Percentiles rank a stretch among this genome's conserved stretches.
Evolutionary conservation across 2,888 invertebrate species (phyloP).

Genomic region (Conus canariensis): DNA sequence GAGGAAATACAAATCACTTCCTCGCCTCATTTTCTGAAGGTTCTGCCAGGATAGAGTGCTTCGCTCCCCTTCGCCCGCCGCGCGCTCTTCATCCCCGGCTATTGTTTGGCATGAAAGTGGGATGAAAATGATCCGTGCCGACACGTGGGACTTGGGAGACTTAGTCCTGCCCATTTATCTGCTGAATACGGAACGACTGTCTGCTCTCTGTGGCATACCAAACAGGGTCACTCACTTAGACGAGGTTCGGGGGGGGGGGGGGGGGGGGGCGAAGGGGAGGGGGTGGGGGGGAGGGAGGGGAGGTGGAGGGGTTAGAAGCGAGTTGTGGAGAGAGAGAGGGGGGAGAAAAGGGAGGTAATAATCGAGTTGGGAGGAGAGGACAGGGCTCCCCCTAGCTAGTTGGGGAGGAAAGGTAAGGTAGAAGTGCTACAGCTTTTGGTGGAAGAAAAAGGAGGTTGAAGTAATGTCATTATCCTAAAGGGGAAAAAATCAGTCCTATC

Average conservation of each 20-base stretch:
- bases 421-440: background rate
- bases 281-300: background rate
- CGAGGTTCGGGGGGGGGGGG: background rate
- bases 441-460: background rate
- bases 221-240: background rate
- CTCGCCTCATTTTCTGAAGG: background rate
- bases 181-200: background rate
- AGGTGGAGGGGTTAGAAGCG: background rate
- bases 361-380: too few species aligned
- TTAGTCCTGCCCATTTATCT: conserved; percentile 21
- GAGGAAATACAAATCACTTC: background rate
- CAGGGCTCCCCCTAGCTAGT: too few species aligned
- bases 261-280: background rate
- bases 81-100: background rate
- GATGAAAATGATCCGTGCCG: background rate
- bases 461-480: too few species aligned
- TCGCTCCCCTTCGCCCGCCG: background rate
- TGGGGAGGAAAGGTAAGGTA: too few species aligned
- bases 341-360: too few species aligned
- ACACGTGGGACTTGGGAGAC: background rate
- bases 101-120: background rate
- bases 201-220: background rate
- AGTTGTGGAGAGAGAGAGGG: background rate
- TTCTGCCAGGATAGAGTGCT: background rate
- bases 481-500: too few species aligned